Evolutionary conservation across 1,140 invertebrate species (phyloP), one percentile per base, ranked within the genome.

Genomic region (Drosophila insularis): DNA sequence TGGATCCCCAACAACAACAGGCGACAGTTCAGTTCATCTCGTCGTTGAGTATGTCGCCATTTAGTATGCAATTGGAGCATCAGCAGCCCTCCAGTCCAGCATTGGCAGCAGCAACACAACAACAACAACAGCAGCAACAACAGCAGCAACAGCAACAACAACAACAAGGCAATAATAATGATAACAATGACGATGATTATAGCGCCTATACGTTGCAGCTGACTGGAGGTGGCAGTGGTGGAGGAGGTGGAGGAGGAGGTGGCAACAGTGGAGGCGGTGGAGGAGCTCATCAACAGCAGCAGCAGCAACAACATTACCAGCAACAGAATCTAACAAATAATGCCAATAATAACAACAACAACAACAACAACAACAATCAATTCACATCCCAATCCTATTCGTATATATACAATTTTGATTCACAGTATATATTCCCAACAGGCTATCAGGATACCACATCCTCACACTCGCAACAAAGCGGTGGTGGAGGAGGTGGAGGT

Each of bases 11-110:
- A 89, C 95, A 95, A 92, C 95, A 96, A 90, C 93, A 93, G 86
- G 93, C 93, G 93, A 95, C 96, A 93, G 94, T 95, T 93, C 94
- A 95, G 93, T 94, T 96, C 92, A 95, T 96, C 93, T 96, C 96
- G 92, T 94, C 96, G 92, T 94, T 97, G 80, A 96, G 96, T 93
- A 96, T 97, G 95, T 96, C 96, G 92, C 95, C 96, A 73, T 95
- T 95, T 92, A 94, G 95, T 87, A 93, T 96, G 91, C 95, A 95
- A 90, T 94, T 96, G 80, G 94, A 95, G 81, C 94, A 94, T 80
- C 94, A 94, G 91, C 93, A 78, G 92, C 93, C 94, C 79, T 87
- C 94, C 93, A 94, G 78, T 94, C 95, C 71, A 77, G 93, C 80
- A 89, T 82, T 72, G 92, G 79, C 94, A 94, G 59, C 67, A 71